Evolutionary conservation across 2,797 vertebrate species (phyloP), one percentile per base, ranked within the genome.

Genomic region (Phyllotis vaccarum): DNA sequence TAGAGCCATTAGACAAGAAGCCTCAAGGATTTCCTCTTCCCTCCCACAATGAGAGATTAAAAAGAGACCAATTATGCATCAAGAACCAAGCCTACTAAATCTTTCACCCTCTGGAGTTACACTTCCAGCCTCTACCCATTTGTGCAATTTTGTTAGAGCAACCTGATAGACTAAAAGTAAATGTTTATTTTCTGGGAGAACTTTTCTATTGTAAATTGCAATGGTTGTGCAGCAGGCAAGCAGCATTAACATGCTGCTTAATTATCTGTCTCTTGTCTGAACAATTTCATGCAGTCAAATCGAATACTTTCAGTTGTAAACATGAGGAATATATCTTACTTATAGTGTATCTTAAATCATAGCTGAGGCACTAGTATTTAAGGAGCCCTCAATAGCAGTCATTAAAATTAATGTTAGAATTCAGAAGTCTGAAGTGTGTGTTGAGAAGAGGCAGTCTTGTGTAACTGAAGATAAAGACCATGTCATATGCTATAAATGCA

Each of bases 131-230:
- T 64, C 56, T n/a, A 74, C 37, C 7, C 54, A 70, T 86, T 83
- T 86, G 54, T 82, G 24, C 46, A 46, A 80, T 64, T 81, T 90
- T 54, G 24, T 27, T 81, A 62, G 22, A 85, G 2, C 10, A 78
- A 34, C 7, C 29, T n/a, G 3, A 75, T 31, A 43, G 19, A 68
- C 10, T 92, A 64, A 49, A 49, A 60, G 1, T 91, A 91, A 80
- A 88, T 22, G 62, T 37, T 60, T 60, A 1, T 93, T 49, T 90
- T 37, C 52, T 82, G n/a, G 60, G 34, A 96, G 49, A 89, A 93
- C 6, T 37, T 87, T 87, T 10, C 74, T 72, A 19, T 29, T 54
- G 37, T 34, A 91, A 80, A 93, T 17, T 79, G 3, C 6, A 74
- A 56, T n/a, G 78, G 31, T 64, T 74, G 43, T 81, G 3, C 49